These are phyloP conservation scores for Psilopogon haemacephalus DNA, from an alignment of 2,113 vertebrate species.

Conservation along the genomic window DNA sequence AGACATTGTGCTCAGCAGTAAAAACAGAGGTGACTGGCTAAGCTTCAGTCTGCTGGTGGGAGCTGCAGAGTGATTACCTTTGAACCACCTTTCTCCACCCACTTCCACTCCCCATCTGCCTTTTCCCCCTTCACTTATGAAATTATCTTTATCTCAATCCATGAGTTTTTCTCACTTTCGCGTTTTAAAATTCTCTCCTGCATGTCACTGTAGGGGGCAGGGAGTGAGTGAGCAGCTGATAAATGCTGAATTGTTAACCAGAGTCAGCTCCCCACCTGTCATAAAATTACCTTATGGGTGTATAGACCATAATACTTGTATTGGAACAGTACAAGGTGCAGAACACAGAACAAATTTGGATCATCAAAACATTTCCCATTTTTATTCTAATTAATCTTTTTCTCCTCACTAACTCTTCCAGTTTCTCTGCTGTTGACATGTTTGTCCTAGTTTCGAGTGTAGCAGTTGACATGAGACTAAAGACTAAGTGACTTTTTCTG, in stretches of 20 bases:
- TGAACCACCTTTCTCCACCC: background rate
- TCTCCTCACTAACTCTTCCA: background rate
- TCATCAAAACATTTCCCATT: background rate
- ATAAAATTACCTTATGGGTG: background rate
- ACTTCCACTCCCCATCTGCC: accelerated
- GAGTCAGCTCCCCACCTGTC: background rate
- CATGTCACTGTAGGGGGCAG: background rate
- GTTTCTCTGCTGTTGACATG: background rate
- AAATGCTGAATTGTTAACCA: background rate
- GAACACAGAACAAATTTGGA: background rate
- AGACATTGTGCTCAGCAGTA: accelerated
- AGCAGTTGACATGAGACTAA: background rate
- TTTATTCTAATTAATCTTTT: background rate
- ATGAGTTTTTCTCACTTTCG: accelerated
- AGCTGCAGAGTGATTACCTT: background rate
- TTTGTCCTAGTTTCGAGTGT: conserved; percentile 14
- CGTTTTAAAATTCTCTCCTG: accelerated
- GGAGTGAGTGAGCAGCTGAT: accelerated
- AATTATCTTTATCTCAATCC: background rate
- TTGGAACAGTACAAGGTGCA: background rate
- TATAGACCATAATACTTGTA: background rate
- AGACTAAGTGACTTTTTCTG: background rate
- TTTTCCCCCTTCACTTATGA: background rate
- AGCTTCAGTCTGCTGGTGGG: background rate
- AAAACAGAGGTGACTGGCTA: background rate